A percentile compares a stretch with the other conserved stretches of the same genome.
Conservation (phyloP, 1,140 invertebrate genomes). For the Octopus bimaculoides region DNA sequence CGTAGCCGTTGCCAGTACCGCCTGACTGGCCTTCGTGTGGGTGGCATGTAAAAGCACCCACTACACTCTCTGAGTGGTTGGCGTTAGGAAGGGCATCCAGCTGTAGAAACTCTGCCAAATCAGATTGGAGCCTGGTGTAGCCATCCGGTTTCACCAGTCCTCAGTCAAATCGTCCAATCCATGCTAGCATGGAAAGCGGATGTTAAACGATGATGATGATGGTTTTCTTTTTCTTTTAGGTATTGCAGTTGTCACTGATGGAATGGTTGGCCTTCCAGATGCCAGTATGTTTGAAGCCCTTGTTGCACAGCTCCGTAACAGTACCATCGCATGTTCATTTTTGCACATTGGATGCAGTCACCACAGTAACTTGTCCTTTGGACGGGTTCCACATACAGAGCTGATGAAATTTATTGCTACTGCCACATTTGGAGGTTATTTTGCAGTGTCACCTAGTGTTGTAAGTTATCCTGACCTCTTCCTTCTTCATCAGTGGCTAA, state of each 20-base stretch:
- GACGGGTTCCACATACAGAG: conserved; percentile 72
- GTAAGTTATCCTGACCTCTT: conserved; percentile 25
- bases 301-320: conserved; percentile 72
- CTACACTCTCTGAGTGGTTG: too few relatives aligned
- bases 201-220: too few relatives aligned
- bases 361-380: conserved; percentile 50
- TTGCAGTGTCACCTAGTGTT: conserved; percentile 53
- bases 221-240: conserved; percentile 61
- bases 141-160: too few relatives aligned
- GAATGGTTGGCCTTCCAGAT: conserved; percentile 76
- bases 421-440: conserved; percentile 76
- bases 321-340: conserved; percentile 77
- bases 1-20: too few relatives aligned
- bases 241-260: conserved; percentile 79
- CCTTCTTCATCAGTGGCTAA: not conserved
- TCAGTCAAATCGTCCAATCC: too few relatives aligned
- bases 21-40: too few relatives aligned
- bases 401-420: conserved; percentile 76
- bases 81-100: too few relatives aligned
- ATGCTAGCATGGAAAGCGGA: too few relatives aligned
- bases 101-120: too few relatives aligned
- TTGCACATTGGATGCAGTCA: conserved; percentile 68
- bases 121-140: too few relatives aligned
- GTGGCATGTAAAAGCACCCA: too few relatives aligned
- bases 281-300: conserved; percentile 72